These are phyloP conservation scores for Dendrolimus houi DNA, from an alignment of 2,888 invertebrate species.

Conservation along the genomic window DNA sequence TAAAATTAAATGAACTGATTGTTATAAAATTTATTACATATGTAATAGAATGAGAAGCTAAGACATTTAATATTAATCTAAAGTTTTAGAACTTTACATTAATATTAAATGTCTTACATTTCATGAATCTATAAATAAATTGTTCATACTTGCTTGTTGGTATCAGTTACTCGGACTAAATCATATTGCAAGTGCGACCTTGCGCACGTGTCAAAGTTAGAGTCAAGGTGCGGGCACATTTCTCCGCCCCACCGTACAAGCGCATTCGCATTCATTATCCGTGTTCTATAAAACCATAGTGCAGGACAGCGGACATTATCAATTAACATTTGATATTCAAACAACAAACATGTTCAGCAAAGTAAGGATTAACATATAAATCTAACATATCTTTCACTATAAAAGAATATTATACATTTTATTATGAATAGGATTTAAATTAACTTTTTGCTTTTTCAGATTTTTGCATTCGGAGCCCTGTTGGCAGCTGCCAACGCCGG, in stretches of 20 bases:
- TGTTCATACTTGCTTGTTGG: too few relatives aligned
- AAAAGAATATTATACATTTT: neutral
- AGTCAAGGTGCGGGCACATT: slow-evolving; percentile 11
- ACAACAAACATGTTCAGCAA: slow-evolving; percentile 57
- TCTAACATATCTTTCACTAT: neutral
- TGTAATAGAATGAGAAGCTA: too few relatives aligned
- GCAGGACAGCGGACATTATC: slow-evolving; percentile 46
- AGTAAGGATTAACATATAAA: slow-evolving; percentile 32
- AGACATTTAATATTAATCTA: too few relatives aligned
- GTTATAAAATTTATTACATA: too few relatives aligned
- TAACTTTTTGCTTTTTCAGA: slow-evolving; percentile 33
- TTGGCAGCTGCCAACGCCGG: slow-evolving; percentile 63
- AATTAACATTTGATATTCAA: slow-evolving; percentile 34
- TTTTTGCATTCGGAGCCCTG: slow-evolving; percentile 50
- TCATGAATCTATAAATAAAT: too few relatives aligned
- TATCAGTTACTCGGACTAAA: too few relatives aligned
- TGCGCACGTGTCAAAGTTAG: slow-evolving; percentile 2
- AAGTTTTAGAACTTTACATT: too few relatives aligned
- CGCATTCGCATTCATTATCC: neutral
- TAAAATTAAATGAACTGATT: too few relatives aligned
- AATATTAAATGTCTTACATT: too few relatives aligned
- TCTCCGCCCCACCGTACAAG: slow-evolving; percentile 8
- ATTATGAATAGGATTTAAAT: neutral
- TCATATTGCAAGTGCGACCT: slow-evolving; percentile 1
- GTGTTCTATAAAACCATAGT: slow-evolving; percentile 8